Base-by-base conservation (phyloP, 2,888 invertebrate species). In the Hydropsyche betteni region DNA sequence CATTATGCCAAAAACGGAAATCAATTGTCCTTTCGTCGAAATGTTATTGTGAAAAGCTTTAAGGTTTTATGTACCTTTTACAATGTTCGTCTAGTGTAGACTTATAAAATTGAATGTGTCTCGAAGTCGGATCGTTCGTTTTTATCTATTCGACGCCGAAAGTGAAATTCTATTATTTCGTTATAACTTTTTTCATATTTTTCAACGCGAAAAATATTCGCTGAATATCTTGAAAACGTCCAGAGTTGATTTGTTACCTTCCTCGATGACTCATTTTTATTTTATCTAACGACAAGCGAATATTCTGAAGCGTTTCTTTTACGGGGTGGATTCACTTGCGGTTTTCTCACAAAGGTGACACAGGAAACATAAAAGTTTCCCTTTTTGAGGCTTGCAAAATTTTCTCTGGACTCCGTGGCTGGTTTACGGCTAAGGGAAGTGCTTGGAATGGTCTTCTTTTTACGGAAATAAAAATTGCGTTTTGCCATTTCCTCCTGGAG, bases 101-200 rank as follows among this genome's bases (percentile, higher is more conserved):
- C 14, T n/a, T 16, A 58, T 58, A 58, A 58, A 58, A 58, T 8
- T 58, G 58, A 58, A 58, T 58, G 58, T 24, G 14, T 58, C 58
- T 58, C 16, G 58, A 58, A 58, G 14, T 16, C 58, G 24, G 24
- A 8, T 24, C 24, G 16, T 58, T 58, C 24, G 14, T 24, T 58
- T 58, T 58, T 58, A 58, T 58, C 58, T 58, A 4, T 5, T 16
- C 58, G 14, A 16, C 5, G 14, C 58, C 58, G 58, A 58, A 58
- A 58, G 58, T 58, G 24, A 14, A 24, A 58, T 24, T 58, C 53
- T 12, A 53, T 58, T 58, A 58, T 58, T 58, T 58, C 58, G 24
- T 8, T 16, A 24, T 8, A 16, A 58, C 8, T 24, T 24, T 24
- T 58, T 58, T 58, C 8, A 58, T 58, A 24, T 24, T 58, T 24